Evolutionary conservation across 2,113 vertebrate species (phyloP), one percentile per base, ranked within the genome.

Genomic region (Cyprinus carpio): DNA sequence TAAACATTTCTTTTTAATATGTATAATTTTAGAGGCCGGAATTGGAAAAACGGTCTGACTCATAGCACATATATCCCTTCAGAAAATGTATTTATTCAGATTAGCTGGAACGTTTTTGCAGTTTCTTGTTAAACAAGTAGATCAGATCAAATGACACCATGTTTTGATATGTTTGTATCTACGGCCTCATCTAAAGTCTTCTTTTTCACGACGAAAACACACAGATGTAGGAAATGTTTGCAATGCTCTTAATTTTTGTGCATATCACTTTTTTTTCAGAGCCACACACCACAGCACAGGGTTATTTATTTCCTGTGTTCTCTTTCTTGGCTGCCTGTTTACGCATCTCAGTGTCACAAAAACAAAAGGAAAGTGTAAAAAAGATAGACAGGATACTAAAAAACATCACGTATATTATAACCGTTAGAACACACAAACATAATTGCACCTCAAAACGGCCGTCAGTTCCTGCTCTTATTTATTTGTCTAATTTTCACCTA

Each of bases 241-340:
- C 64, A 51, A 8, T 51, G 25, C 43, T 69, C 46, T 82, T 69
- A 65, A 69, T 82, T 82, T 82, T 69, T 67, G 43, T n/a, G 27
- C 62, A 34, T 51, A 31, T 67, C 43, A 34, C 43, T 29, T 69
- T 31, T 81, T 81, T 67, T 43, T 49, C 62, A 67, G 62, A 82
- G 80, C 62, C 43, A 31, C 80, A 82, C 43, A 82, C 80, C 80
- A 81, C 80, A 65, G 43, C n/a, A 69, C 80, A 81, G 80, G 43
- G 15, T 69, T 81, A 49, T 54, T 82, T 49, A 51, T 82, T 82
- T 82, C 80, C 80, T 82, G 80, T 69, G 80, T 69, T 69, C 40
- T 81, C 37, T 67, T 81, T 81, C 18, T 18, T 81, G 18, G 79
- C 62, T 49, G 62, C 80, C 43, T 82, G 80, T 82, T 82, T 82